Conservation (phyloP, 1,140 invertebrate genomes). For the Anthonomus grandis region DNA sequence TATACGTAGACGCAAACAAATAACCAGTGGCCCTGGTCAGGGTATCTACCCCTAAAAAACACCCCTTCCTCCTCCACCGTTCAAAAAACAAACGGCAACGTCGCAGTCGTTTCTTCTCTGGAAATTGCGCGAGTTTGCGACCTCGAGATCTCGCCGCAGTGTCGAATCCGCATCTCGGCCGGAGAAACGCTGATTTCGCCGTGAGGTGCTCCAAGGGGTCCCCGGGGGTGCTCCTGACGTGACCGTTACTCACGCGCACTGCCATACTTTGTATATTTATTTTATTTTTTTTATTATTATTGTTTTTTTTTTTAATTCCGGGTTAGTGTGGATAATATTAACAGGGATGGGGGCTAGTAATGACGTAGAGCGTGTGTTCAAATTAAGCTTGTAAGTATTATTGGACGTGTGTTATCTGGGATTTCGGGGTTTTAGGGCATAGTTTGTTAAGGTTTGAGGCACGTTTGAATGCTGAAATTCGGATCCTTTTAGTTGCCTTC, state of each 20-base stretch:
- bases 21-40: no score
- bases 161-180: conserved; percentile 13
- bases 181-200: not conserved
- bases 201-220: not conserved
- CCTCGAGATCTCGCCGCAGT: conserved; percentile 10
- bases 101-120: conserved; percentile 1
- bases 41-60: no score
- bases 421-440: no score
- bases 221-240: conserved; percentile 2
- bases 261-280: not conserved
- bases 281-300: not conserved
- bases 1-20: no score
- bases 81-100: conserved; percentile 1
- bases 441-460: no score
- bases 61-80: no score
- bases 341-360: not conserved
- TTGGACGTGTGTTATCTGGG: no score
- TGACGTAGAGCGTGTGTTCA: not conserved
- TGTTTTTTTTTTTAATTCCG: not conserved
- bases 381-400: no score
- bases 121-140: conserved; percentile 7
- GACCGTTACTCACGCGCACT: conserved; percentile 7
- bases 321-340: no score
- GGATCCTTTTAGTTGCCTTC: no score
- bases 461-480: no score